phyloP scores from a whole-genome alignment of 2,888 invertebrate genomes.

The Magallana nippona region DNA sequence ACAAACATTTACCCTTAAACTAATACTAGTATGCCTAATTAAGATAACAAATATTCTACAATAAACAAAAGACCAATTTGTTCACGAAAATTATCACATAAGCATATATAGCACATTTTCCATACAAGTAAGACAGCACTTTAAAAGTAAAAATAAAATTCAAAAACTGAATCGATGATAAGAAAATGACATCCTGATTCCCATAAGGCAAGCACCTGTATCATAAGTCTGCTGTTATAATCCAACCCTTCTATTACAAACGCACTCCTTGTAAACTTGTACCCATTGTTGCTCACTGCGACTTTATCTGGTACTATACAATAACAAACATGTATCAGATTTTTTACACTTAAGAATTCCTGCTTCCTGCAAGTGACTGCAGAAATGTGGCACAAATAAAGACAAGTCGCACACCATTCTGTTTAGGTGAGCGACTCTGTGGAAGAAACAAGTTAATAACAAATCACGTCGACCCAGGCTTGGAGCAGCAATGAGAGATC shows the following conservation, averaged over 20 bases:
- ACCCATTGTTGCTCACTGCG: background rate
- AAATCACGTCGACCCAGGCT: background rate
- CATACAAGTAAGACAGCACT: conserved; percentile 23
- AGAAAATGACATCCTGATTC: conserved; percentile 17
- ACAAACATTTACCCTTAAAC: background rate
- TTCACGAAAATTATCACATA: conserved; percentile 26
- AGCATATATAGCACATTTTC: background rate
- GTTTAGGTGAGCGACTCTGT: background rate
- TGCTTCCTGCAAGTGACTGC: background rate
- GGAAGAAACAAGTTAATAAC: background rate
- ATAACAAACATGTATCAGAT: no score
- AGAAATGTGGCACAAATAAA: background rate
- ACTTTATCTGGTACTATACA: background rate
- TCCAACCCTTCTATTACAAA: background rate
- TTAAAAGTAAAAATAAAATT: background rate
- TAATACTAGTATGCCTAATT: conserved; percentile 11
- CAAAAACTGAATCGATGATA: background rate
- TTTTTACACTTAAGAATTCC: no score
- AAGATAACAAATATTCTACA: background rate
- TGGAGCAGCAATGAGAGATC: background rate
- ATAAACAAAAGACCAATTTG: background rate
- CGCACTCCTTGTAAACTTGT: background rate
- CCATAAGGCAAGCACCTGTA: background rate
- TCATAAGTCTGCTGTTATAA: background rate
- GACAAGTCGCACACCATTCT: background rate